These are phyloP conservation scores for Enteromius mattozi DNA, from an alignment of 2,797 vertebrate genomes.

Conservation along the genomic window DNA sequence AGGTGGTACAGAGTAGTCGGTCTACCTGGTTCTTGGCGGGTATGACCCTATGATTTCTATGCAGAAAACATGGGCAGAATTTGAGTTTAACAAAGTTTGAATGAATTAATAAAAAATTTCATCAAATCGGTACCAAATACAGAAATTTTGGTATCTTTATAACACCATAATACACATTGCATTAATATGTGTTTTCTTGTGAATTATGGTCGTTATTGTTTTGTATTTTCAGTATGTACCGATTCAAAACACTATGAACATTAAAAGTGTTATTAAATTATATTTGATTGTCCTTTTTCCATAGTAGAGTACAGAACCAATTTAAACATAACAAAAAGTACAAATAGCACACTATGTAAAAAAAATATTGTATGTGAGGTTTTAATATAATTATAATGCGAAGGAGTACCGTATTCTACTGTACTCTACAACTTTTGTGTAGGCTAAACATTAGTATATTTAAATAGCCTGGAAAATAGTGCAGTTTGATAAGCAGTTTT, in stretches of 20 bases:
- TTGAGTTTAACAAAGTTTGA: too few relatives aligned
- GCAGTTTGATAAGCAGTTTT: background rate
- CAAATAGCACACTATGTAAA: background rate
- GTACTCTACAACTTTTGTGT: background rate
- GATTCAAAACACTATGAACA: background rate
- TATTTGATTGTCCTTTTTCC: background rate
- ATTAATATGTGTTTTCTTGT: background rate
- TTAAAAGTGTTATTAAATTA: background rate
- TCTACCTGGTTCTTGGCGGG: too few relatives aligned
- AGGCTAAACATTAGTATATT: background rate
- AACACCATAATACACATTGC: background rate
- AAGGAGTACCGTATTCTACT: background rate
- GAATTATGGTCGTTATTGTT: background rate
- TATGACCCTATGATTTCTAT: too few relatives aligned
- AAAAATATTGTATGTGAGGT: background rate
- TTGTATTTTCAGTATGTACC: background rate
- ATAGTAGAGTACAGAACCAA: background rate
- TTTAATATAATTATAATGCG: background rate
- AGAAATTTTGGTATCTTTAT: too few relatives aligned
- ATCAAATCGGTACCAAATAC: too few relatives aligned
- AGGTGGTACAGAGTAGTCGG: too few relatives aligned
- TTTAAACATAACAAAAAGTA: background rate
- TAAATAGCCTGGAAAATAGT: background rate
- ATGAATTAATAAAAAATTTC: too few relatives aligned
- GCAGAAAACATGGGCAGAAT: too few relatives aligned